These are phyloP conservation scores for Dermatophagoides farinae DNA, from an alignment of 1,140 invertebrate species.

Conservation along the genomic window DNA sequence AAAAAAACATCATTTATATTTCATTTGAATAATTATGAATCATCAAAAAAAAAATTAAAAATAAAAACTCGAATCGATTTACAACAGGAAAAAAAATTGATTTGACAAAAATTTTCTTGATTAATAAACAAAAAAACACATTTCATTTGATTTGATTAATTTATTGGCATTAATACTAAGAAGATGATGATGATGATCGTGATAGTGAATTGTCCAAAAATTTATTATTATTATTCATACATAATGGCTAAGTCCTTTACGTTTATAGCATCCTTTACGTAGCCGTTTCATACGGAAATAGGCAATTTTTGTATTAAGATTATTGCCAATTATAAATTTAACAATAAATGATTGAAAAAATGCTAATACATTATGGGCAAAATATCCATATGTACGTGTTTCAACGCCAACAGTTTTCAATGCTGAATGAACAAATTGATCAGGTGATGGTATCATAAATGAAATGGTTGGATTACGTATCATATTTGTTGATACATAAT, in stretches of 20 bases:
- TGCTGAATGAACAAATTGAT: conserved; percentile 50
- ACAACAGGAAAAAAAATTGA: no score
- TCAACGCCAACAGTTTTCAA: conserved; percentile 53
- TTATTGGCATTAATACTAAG: background rate
- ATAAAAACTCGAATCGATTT: no score
- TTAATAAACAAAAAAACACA: no score
- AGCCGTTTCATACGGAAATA: conserved; percentile 9
- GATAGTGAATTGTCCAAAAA: background rate
- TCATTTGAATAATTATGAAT: no score
- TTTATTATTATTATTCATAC: background rate
- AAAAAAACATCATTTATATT: no score
- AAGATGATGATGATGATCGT: background rate
- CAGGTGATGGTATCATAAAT: conserved; percentile 53
- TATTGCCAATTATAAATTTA: conserved; percentile 9
- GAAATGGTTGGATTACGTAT: conserved; percentile 49
- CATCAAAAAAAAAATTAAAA: no score
- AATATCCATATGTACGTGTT: conserved; percentile 50
- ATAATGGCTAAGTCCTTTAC: conserved; percentile 3
- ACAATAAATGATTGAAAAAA: conserved; percentile 9
- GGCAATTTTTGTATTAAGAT: conserved; percentile 10
- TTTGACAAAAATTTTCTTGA: no score
- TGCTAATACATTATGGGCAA: conserved; percentile 21
- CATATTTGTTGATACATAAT: conserved; percentile 81
- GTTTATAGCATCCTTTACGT: background rate
- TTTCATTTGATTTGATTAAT: no score